Base-by-base conservation (phyloP, 2,797 vertebrate genomes). In the Alexandromys oeconomus region DNA sequence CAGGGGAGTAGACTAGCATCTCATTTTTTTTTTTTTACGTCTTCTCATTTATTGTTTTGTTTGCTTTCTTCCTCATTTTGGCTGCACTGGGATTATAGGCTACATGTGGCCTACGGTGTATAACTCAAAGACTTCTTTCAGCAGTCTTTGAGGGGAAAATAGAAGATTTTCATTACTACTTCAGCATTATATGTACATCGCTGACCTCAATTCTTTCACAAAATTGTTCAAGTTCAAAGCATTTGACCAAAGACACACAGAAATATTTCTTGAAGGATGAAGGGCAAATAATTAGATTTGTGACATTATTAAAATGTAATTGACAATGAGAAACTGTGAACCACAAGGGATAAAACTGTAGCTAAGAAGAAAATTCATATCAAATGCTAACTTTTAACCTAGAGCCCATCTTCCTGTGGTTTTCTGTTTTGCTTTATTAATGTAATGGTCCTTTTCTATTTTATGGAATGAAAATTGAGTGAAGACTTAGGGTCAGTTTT, bases 241-340 rank as follows among this genome's bases (percentile, higher is more conserved):
- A 67, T 48, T 91, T 59, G 79, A 34, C 79, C 67, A 88, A 77
- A 92, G 10, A 54, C 78, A 34, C 19, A 92, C 23, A 88, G 15
- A 82, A 92, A 91, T 61, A 46, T 51, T 17, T 19, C 69, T 78
- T 91, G 25, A 63, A 82, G 78, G 65, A 80, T 54, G 79, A 79
- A 94, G 79, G 71, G 21, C 11, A 95, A 87, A 87, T 71, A 12
- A 57, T n/a, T 48, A 59, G 79, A 80, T 37, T 87, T 77, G 93
- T 97, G 86, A 94, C 37, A n/a, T 23, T 40, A 40, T 77, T 77
- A 65, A 92, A 96, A 78, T 3, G 57, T 92, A 54, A 21, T 31
- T 87, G 80, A 87, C 89, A 94, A 29, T 46, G 31, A 87, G 31
- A n/a, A 93, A 74, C 54, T 67, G 7, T 87, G 73, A 96, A 77